These are phyloP conservation scores for Epicampocera succincta DNA, from an alignment of 2,888 invertebrate genomes.

Conservation along the genomic window DNA sequence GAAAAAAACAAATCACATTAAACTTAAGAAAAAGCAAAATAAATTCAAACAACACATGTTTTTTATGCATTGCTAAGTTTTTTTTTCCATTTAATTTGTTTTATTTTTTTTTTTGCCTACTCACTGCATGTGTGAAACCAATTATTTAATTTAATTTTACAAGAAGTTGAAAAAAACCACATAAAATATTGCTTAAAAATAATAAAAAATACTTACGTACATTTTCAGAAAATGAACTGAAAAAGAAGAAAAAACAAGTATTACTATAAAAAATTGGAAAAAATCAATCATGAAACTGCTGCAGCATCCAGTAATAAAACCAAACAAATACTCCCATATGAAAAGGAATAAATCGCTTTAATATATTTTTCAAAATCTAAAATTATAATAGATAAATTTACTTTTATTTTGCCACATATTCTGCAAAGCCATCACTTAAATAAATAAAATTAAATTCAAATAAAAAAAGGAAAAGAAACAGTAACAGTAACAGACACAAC, in stretches of 20 bases:
- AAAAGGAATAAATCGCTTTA: background rate
- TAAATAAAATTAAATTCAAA: background rate
- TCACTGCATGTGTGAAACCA: conserved; percentile 68
- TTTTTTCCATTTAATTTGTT: too few species aligned
- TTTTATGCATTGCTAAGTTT: conserved; percentile 41
- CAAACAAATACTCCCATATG: conserved; percentile 25
- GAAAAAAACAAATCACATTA: conserved; percentile 34
- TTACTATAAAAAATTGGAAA: conserved; percentile 55
- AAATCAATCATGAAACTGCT: conserved; percentile 59
- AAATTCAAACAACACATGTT: conserved; percentile 42
- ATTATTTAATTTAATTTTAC: conserved; percentile 68
- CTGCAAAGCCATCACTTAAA: background rate
- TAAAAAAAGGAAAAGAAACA: conserved; percentile 15
- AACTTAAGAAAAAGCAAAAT: conserved; percentile 67
- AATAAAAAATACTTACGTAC: conserved; percentile 17
- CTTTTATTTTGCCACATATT: background rate
- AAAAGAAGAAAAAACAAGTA: conserved; percentile 41
- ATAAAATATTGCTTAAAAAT: conserved; percentile 55
- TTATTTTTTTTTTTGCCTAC: background rate
- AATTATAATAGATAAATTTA: conserved; percentile 52
- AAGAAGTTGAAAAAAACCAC: conserved; percentile 34
- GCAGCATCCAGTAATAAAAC: conserved; percentile 33
- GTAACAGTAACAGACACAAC: too few species aligned
- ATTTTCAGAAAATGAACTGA: background rate
- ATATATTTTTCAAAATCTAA: conserved; percentile 30